Evolutionary conservation across 2,797 vertebrate genomes (phyloP), one percentile per base, ranked within the genome.

Genomic region (Triplophysa yarkandensis): DNA sequence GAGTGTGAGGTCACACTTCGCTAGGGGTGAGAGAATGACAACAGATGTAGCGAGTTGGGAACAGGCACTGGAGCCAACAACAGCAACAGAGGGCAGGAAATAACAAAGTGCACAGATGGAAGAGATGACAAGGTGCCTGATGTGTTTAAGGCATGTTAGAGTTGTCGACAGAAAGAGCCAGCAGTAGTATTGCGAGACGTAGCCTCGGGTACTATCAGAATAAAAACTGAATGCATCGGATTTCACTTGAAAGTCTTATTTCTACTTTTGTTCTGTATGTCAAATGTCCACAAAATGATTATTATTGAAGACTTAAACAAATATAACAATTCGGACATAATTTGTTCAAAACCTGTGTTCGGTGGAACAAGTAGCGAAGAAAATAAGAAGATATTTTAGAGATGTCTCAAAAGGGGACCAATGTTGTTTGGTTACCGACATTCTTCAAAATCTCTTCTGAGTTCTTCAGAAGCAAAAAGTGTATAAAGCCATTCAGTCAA

Each of bases 1-100:
- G 66, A 58, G 70, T 81, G 68, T 76, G 66, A 86, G 79, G 75
- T 80, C 73, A 71, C 76, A 76, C 83, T 75, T 79, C 46, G 48
- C 71, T 63, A 48, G 55, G 69, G 52, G 78, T 75, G 81, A 88
- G 80, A 86, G 78, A 81, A 83, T 78, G 81, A 80, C 76, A 84
- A 83, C 80, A 73, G 68, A 83, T 79, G 82, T 71, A 70, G 78
- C 78, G 10, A 66, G 68, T 81, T 74, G 79, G 68, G 80, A 83
- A 69, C 48, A 80, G 71, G 70, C 77, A 74, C 41, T 36, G 65
- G 65, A 77, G 74, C 65, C 9, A n/a, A 73, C 77, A 65, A 48
- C 63, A 44, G 74, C 74, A 68, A 79, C 68, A 28, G 34, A 62
- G 44, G 70, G 57, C 14, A 60, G 74, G 62, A 80, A 81, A 36